phyloP scores from a whole-genome alignment of 2,113 vertebrate species.

The Ailuropoda melanoleuca region DNA sequence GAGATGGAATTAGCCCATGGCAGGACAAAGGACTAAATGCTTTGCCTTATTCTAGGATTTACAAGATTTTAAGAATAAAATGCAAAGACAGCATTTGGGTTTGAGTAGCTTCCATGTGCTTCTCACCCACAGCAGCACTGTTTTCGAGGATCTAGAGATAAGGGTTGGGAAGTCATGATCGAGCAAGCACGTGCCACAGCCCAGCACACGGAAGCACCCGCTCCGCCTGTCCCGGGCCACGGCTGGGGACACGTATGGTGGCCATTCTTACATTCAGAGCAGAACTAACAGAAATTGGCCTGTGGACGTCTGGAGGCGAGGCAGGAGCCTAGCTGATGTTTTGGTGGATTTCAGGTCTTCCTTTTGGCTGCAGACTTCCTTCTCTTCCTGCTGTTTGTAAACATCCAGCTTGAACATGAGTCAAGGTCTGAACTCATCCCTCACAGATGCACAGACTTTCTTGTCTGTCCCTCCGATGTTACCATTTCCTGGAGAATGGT shows the following conservation, averaged over 20 bases:
- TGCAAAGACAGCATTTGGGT: neutral
- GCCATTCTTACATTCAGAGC: neutral
- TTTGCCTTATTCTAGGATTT: neutral
- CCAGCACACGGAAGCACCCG: rapidly evolving
- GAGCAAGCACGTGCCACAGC: neutral
- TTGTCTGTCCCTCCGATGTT: rapidly evolving
- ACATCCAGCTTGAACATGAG: neutral
- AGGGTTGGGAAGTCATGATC: neutral
- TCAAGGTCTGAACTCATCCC: neutral
- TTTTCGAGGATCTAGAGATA: neutral
- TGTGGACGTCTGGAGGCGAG: neutral
- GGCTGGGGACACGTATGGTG: neutral
- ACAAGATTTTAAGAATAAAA: neutral
- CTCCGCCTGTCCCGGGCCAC: neutral
- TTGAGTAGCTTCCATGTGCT: neutral
- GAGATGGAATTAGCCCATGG: neutral
- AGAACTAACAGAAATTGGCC: no score
- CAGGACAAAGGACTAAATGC: neutral
- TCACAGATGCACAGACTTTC: rapidly evolving
- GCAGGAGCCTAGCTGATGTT: no score
- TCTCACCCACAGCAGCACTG: neutral
- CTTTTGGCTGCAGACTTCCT: rapidly evolving
- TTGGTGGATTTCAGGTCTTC: neutral
- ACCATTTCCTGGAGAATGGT: neutral
- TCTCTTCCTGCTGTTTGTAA: neutral